Evolutionary conservation across 2,797 vertebrate genomes (phyloP).

Genomic region (Sebastes hubbsi): DNA sequence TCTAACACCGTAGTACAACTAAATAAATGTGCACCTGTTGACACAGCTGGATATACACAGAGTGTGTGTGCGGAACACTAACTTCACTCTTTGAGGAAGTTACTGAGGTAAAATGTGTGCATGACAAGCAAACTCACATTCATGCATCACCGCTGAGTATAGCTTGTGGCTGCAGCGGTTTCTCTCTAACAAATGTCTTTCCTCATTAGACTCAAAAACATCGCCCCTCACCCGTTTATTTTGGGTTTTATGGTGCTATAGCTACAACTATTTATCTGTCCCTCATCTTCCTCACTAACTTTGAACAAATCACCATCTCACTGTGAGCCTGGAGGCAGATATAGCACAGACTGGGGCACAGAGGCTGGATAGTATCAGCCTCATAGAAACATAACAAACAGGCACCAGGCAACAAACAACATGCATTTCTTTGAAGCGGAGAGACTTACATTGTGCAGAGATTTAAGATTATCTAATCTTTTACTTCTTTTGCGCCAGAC

Average conservation of each 20-base stretch:
- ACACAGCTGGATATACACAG: constrained; percentile 59
- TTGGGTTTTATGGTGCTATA: background rate
- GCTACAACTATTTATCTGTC: background rate
- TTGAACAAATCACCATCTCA: constrained; percentile 17
- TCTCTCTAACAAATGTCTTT: constrained; percentile 58
- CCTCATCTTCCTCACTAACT: constrained; percentile 9
- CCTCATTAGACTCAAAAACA: constrained; percentile 44
- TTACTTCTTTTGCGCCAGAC: constrained; percentile 41
- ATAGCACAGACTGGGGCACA: constrained; percentile 11
- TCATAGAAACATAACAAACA: constrained; percentile 56
- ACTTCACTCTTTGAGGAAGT: constrained; percentile 11
- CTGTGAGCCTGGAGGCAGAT: constrained; percentile 40
- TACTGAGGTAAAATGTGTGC: constrained; percentile 17
- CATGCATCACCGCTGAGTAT: constrained; percentile 42
- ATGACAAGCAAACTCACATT: constrained; percentile 52
- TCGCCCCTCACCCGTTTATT: background rate
- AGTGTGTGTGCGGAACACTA: constrained; percentile 11
- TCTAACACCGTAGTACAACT: constrained; percentile 18
- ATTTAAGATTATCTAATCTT: constrained; percentile 63
- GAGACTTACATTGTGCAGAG: constrained; percentile 22
- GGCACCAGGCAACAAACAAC: constrained; percentile 54
- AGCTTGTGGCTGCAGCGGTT: constrained; percentile 42
- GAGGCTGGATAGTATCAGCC: constrained; percentile 48
- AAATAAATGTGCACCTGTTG: constrained; percentile 68
- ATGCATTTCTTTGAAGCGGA: constrained; percentile 28